Evolutionary conservation across 30 jellyfish, hydroid and myxozoan genomes (phyloP), one percentile per base, ranked within the genome.

Genomic region (Aurelia sp.): DNA sequence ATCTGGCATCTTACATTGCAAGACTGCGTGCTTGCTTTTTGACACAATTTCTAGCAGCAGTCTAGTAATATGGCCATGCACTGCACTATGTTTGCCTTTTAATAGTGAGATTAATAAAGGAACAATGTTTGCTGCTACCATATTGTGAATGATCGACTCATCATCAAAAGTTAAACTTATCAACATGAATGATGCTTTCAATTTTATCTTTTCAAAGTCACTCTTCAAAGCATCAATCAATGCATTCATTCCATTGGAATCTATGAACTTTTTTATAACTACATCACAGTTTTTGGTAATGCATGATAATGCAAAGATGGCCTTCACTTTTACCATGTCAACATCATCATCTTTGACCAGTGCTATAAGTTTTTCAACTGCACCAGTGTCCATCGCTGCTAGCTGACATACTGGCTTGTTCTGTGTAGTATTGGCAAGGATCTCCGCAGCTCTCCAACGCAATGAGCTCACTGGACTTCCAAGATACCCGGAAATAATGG

Each of bases 361-460:
- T 12, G 64, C 84, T 3, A 92, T 22, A 19, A 92, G 57, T 17
- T 40, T 55, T 31, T 44, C 78, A 0, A 92, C 61, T 18, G 89
- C 92, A 11, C 87, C 82, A 8, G 68, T 40, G 40, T 82, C 86
- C 65, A 65, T 78, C 22, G 73, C 70, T 22, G 97, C 90, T 16
- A 66, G 78, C 61, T 92, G 98, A 73, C 95, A 86, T 17, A 74
- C 76, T 12, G 96, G 95, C 37, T 87, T 92, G 64, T 92, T 92
- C 48, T 92, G 98, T 16, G 91, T 50, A 12, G 93, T 78, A 77
- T 75, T 89, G 33, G 97, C 98, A 23, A 92, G 68, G 18, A 92
- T 70, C 64, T 92, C 95, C 19, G 98, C 98, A 22, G 96, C 95
- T 44, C 95, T 62, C 97, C 97, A 86, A 48, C 86, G 91, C 76